Base-by-base conservation (phyloP, 2,113 vertebrate genomes). In the Ictalurus punctatus region DNA sequence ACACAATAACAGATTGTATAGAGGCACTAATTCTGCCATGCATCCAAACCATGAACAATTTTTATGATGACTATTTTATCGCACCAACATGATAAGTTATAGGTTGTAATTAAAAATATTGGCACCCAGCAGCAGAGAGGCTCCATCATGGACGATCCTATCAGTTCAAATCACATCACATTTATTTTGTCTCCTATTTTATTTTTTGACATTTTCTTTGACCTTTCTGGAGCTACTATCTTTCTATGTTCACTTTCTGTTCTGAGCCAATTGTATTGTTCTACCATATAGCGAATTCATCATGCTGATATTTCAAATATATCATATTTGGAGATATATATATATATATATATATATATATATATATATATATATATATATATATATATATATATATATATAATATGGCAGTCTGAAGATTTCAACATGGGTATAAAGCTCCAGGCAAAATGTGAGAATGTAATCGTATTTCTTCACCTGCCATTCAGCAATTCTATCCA, bases 151-250 rank as follows among this genome's bases (percentile, higher is more conserved):
- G 10, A 52, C 65, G 73, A 27, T 58, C 65, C 14, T 83, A 61
- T 76, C 19, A 19, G 63, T 25, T 87, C 67, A 71, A 73, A 81
- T 83, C 63, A 58, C 59, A 44, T 81, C 84, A 52, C 25, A n/a
- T 74, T 67, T 89, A n/a, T 54, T 54, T 56, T 23, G 23, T n/a
- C 52, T 85, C 80, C 61, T 74, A 40, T 85, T 86, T 9, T 78
- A 48, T 86, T 85, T 85, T 90, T 34, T 88, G 88, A 91, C 88
- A 89, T 90, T 91, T 90, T 61, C 58, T 9, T 54, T 91, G 90
- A 59, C 86, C 88, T 91, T 91, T 89, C 83, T 74, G 7, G 52
- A 89, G 65, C 76, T 81, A 59, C 63, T 44, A 13, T 87, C 79
- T 81, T 79, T 63, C 85, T 2, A 19, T 21, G n/a, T 69, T 81